Conservation (phyloP, 2,113 vertebrate genomes). For the Pycnonotus jocosus region DNA sequence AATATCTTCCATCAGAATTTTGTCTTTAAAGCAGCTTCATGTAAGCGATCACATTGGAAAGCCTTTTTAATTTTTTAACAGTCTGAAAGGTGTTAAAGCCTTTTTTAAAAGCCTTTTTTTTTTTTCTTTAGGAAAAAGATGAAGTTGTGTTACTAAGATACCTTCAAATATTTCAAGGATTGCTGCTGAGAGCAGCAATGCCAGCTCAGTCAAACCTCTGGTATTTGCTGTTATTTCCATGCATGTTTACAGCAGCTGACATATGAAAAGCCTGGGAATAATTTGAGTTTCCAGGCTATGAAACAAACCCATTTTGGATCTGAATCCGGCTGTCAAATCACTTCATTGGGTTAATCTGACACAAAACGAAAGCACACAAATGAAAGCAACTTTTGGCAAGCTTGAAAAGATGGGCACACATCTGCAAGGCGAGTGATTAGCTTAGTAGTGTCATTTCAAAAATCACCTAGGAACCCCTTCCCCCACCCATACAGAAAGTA, state of each 20-base stretch:
- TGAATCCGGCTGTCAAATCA: conserved; percentile 23
- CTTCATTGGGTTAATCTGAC: conserved; percentile 8
- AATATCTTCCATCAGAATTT: background rate
- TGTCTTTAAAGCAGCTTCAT: background rate
- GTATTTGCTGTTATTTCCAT: background rate
- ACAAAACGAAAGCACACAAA: conserved; percentile 34
- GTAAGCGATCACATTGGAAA: background rate
- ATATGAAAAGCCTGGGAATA: conserved; percentile 34
- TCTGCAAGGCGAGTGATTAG: conserved; percentile 7
- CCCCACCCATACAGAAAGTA: background rate
- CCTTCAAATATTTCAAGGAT: background rate
- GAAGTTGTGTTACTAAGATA: background rate
- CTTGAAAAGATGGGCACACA: background rate
- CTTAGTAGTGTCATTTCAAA: conserved; percentile 6
- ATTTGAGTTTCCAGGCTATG: conserved; percentile 7
- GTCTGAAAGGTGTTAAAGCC: background rate
- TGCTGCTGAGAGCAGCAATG: background rate
- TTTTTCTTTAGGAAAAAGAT: background rate
- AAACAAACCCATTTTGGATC: conserved; percentile 14
- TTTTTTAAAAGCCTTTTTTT: no score
- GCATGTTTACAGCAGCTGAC: conserved; percentile 2
- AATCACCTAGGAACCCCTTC: background rate
- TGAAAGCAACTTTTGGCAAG: background rate
- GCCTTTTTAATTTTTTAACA: background rate
- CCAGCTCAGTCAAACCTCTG: background rate